Evolutionary conservation across 2,888 invertebrate genomes (phyloP).

Genomic region (Colostygia pectinataria): DNA sequence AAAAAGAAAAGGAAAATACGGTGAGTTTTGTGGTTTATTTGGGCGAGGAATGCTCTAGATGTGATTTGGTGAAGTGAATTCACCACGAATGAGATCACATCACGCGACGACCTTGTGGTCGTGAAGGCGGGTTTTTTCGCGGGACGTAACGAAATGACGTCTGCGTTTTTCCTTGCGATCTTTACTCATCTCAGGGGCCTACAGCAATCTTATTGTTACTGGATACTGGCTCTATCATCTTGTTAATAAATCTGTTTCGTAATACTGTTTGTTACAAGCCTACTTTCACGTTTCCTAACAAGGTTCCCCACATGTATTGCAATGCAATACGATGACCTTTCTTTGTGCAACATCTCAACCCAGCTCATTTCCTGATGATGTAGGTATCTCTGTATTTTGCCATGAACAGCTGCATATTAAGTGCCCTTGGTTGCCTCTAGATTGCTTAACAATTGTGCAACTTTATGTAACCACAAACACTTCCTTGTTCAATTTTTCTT

Average conservation of each 20-base stretch:
- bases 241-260: constrained; percentile 4
- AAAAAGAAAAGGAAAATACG: constrained; percentile 89
- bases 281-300: constrained; percentile 52
- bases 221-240: too few species aligned
- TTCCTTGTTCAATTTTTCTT: constrained; percentile 21
- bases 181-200: constrained; percentile 34
- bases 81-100: constrained; percentile 74
- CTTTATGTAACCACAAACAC: constrained; percentile 33
- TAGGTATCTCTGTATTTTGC: constrained; percentile 3
- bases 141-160: constrained; percentile 55
- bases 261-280: not conserved
- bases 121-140: constrained; percentile 59
- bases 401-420: constrained; percentile 6
- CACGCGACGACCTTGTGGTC: constrained; percentile 79
- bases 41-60: constrained; percentile 24
- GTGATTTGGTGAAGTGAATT: constrained; percentile 47
- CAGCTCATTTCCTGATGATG: not conserved
- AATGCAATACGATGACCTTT: constrained; percentile 35
- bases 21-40: constrained; percentile 66
- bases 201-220: constrained; percentile 4
- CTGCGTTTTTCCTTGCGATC: constrained; percentile 41
- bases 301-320: constrained; percentile 37
- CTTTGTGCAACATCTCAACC: constrained; percentile 27
- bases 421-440: constrained; percentile 34
- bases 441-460: constrained; percentile 36